Base-by-base conservation (phyloP, 2,888 invertebrate genomes). In the Hedychridium roseum region DNA sequence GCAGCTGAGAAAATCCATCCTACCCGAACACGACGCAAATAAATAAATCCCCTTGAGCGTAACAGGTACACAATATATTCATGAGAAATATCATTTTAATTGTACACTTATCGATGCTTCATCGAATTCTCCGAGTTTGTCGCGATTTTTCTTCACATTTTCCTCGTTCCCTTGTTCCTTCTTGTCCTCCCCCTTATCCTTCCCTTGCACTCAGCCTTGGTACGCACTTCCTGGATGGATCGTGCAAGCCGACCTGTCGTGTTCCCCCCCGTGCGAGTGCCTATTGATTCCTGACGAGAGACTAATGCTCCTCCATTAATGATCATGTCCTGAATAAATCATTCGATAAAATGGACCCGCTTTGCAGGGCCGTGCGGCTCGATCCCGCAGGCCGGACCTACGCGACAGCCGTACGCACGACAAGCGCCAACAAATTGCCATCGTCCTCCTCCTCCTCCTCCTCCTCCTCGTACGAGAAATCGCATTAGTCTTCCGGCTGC, bases 251-350 rank as follows among this genome's bases (percentile, higher is more conserved):
- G 50, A 45, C 50, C n/a, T 48, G 50, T 46, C 52, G 55, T 55
- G 50, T 53, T 54, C n/a, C n/a, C n/a, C n/a, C n/a, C 54, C 60
- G 43, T 46, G 43, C 50, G 49, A 42, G 50, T 63, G 60, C 60
- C 70, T 73, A 76, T 76, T 75, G 74, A 75, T 76, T 74, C 71
- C 64, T 68, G 64, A 69, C 71, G 66, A 69, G 71, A 71, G 71
- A 71, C 68, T 74, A 74, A 76, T 75, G 74, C 69, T 70, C 66
- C 57, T 68, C 71, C 73, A 74, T 74, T 76, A 75, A 74, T 75
- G 74, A 74, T 76, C 67, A 66, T 64, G 66, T 66, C 64, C 65
- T 72, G 70, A 75, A 76, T 76, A 72, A 75, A 75, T 76, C 73
- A 76, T 74, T 76, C 68, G 67, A 70, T 68, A 76, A 74, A 76